A percentile compares a stretch with the other conserved stretches of the same genome.
These are phyloP conservation scores for Amia ocellicauda DNA, from an alignment of 2,113 vertebrate species.

Conservation along the genomic window DNA sequence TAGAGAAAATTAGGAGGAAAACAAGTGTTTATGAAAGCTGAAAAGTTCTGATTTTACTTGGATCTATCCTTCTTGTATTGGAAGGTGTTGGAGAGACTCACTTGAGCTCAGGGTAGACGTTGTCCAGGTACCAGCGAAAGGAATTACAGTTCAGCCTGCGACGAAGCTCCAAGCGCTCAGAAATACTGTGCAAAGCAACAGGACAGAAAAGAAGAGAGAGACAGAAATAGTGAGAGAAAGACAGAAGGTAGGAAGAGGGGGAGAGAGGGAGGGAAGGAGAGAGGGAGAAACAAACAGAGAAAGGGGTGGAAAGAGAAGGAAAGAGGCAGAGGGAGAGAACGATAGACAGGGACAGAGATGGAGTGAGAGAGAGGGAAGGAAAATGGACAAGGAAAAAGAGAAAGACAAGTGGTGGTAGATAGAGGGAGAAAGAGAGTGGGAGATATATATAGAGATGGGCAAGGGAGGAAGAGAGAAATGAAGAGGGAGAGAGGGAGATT, in stretches of 20 bases:
- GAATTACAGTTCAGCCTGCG: constrained; percentile 91
- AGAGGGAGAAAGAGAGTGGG: neutral
- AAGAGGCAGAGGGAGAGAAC: neutral
- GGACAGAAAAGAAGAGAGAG: neutral
- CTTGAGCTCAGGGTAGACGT: constrained; percentile 94
- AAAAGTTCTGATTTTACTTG: no score
- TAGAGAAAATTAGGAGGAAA: no score
- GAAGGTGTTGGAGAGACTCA: no score
- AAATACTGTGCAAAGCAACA: constrained; percentile 62
- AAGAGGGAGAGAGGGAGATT: neutral
- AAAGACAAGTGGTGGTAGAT: neutral
- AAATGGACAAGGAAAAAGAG: neutral
- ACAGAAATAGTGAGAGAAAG: neutral
- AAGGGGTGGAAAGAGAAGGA: no score
- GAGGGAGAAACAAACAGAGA: neutral
- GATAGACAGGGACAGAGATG: neutral
- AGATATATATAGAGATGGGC: neutral
- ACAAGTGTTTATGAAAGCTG: no score
- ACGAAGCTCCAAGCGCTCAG: constrained; percentile 80
- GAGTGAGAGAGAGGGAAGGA: constrained; percentile 1
- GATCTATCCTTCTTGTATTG: no score
- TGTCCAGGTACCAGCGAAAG: constrained; percentile 97
- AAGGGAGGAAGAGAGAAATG: neutral
- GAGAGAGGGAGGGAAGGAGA: neutral
- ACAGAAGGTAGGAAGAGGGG: neutral